Evolutionary conservation across 2,888 invertebrate genomes (phyloP).

Genomic region (Cheilosia urbana): DNA sequence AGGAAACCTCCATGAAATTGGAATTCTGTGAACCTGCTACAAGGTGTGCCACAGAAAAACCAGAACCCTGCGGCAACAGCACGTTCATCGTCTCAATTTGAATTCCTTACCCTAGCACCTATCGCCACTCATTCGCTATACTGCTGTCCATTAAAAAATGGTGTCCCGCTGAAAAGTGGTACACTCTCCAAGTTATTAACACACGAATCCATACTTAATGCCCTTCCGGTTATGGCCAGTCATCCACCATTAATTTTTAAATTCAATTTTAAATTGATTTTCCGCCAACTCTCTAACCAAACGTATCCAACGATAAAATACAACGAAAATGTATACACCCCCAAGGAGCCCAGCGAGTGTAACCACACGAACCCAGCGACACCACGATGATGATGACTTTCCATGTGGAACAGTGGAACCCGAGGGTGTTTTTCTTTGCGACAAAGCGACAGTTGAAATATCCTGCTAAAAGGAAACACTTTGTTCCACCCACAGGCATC

Average conservation of each 20-base stretch:
- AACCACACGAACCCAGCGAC: neutral
- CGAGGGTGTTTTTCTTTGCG: conserved; percentile 50
- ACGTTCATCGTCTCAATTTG: neutral
- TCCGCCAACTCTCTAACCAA: conserved; percentile 45
- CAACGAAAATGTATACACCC: conserved; percentile 24
- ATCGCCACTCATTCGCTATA: neutral
- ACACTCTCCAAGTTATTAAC: conserved; percentile 55
- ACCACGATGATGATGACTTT: conserved; percentile 39
- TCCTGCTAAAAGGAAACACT: conserved; percentile 45
- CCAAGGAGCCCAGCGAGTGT: conserved; percentile 1
- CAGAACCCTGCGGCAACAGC: no score
- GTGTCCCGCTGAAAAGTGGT: neutral
- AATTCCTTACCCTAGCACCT: neutral
- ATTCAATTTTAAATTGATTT: conserved; percentile 74
- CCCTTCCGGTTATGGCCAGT: conserved; percentile 60
- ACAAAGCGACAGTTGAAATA: conserved; percentile 49
- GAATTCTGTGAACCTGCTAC: no score
- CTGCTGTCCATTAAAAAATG: neutral
- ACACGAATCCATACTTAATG: conserved; percentile 64
- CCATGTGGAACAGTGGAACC: conserved; percentile 64
- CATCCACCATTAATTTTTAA: conserved; percentile 72
- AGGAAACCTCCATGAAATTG: no score
- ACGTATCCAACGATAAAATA: conserved; percentile 54
- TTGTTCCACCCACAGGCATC: conserved; percentile 33
- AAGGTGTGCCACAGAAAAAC: no score